Conservation (phyloP, 2,113 vertebrate genomes). For the Ardeotis arabs region DNA sequence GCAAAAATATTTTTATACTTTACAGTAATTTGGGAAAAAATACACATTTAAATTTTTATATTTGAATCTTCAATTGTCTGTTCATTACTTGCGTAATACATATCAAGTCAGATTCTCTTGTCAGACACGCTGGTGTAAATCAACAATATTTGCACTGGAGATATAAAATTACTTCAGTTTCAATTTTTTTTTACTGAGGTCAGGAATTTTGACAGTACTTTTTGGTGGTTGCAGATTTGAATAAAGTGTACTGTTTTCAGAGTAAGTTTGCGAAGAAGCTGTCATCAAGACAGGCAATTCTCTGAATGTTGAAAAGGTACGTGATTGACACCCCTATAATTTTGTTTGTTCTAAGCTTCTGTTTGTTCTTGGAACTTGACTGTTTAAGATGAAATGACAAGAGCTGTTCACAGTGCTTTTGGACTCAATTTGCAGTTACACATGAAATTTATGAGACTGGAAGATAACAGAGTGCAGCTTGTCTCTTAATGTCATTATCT, state of each 20-base stretch:
- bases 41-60: background rate
- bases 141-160: background rate
- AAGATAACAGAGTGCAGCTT: background rate
- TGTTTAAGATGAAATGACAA: conserved; percentile 2
- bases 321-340: conserved; percentile 41
- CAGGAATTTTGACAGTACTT: background rate
- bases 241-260: background rate
- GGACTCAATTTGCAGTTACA: background rate
- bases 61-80: background rate
- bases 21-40: background rate
- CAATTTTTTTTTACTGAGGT: background rate
- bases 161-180: background rate
- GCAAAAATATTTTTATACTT: background rate
- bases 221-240: background rate
- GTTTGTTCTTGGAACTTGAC: conserved; percentile 9
- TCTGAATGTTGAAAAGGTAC: conserved; percentile 14
- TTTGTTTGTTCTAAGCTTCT: conserved; percentile 40
- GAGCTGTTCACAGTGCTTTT: background rate
- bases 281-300: background rate
- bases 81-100: background rate
- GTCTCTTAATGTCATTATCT: background rate
- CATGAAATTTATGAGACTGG: background rate
- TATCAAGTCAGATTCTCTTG: background rate
- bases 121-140: background rate
- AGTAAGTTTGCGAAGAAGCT: background rate